Percentiles rank a stretch among this genome's conserved stretches.
These are phyloP conservation scores for Hephaestus fuliginosus DNA, from an alignment of 2,797 vertebrate genomes.

Conservation along the genomic window DNA sequence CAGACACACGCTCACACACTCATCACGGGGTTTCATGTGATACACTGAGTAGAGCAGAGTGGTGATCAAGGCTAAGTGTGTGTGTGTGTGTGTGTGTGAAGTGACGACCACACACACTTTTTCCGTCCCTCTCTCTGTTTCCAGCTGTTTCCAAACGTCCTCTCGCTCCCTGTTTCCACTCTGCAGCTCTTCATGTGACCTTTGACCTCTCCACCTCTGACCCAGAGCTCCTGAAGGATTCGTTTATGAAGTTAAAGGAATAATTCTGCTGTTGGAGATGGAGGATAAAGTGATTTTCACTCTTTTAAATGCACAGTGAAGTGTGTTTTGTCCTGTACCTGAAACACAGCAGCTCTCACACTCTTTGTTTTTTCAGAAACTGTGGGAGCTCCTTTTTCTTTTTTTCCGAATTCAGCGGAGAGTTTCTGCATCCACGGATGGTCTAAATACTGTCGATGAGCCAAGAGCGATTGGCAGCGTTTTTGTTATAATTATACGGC, in stretches of 20 bases:
- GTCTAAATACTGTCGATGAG: neutral
- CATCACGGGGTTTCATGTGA: neutral
- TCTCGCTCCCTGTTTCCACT: neutral
- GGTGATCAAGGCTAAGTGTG: conserved; percentile 9
- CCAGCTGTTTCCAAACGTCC: neutral
- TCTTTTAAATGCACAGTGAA: no score
- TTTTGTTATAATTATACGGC: no score
- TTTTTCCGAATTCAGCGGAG: neutral
- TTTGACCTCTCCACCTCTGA: conserved; percentile 15
- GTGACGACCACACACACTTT: conserved; percentile 16
- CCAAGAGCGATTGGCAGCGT: neutral
- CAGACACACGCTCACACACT: conserved; percentile 10
- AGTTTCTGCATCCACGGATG: neutral
- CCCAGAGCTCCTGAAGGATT: neutral
- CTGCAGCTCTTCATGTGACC: conserved; percentile 9
- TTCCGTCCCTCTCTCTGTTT: neutral
- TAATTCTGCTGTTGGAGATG: no score
- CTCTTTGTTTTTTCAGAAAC: neutral
- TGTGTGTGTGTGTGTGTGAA: neutral
- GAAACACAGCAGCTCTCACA: no score
- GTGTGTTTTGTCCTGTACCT: no score
- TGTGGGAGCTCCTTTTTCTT: neutral
- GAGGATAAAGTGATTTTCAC: no score
- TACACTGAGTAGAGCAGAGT: conserved; percentile 19
- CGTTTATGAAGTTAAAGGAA: no score